Evolutionary conservation across 2,113 vertebrate species (phyloP).

Genomic region (Albula glossodonta): DNA sequence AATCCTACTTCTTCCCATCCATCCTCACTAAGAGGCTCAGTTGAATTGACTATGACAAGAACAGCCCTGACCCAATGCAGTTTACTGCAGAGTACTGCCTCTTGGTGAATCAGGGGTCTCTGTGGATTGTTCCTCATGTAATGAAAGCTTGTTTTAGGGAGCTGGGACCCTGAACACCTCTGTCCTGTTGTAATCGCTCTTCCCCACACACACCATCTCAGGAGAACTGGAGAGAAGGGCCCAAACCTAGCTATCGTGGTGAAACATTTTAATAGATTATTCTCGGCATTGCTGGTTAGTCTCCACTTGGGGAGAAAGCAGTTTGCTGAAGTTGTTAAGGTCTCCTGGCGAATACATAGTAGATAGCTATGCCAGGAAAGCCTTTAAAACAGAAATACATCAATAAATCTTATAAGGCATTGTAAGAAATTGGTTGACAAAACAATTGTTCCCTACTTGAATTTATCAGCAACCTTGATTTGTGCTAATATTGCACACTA

Average conservation of each 20-base stretch:
- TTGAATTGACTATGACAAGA: conserved; percentile 40
- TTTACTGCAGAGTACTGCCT: conserved; percentile 33
- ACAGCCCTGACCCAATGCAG: conserved; percentile 31
- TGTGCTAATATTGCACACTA: background rate
- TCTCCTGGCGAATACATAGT: conserved; percentile 2
- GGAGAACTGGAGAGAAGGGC: conserved; percentile 33
- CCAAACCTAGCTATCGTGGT: conserved; percentile 18
- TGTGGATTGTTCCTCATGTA: conserved; percentile 40
- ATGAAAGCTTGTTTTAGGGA: conserved; percentile 49
- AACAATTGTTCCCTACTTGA: background rate
- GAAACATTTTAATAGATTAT: conserved; percentile 32
- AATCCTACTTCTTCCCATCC: background rate
- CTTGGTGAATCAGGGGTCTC: conserved; percentile 37
- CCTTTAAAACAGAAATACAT: background rate
- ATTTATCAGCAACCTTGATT: background rate
- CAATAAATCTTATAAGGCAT: background rate
- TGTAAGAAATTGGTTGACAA: background rate
- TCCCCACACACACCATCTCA: conserved; percentile 36
- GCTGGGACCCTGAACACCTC: conserved; percentile 37
- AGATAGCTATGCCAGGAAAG: background rate
- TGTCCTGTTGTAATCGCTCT: conserved; percentile 43
- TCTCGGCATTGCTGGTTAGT: conserved; percentile 9
- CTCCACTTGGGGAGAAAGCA: conserved; percentile 12
- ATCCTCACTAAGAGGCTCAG: conserved; percentile 33
- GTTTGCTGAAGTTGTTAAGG: conserved; percentile 5